Evolutionary conservation across 64 coral and sea anemone species (phyloP).

Genomic region (Dendronephthya gigantea): DNA sequence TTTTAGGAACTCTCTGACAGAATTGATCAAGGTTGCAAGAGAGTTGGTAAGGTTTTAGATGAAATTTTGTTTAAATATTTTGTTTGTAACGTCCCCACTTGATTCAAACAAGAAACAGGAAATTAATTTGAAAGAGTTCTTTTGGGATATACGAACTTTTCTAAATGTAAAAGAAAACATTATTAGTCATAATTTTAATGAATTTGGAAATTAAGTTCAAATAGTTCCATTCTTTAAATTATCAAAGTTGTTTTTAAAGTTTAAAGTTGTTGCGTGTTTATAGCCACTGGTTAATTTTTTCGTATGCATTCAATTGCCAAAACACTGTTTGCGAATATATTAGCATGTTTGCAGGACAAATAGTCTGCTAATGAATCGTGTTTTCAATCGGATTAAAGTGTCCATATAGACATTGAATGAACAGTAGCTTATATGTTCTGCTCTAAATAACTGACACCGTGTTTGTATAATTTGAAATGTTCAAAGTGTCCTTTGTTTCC

Average conservation of each 20-base stretch:
- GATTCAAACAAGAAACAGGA: not conserved
- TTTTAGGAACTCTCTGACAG: not conserved
- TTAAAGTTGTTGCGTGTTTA: not conserved
- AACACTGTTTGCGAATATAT: not conserved
- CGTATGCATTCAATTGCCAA: too few relatives aligned
- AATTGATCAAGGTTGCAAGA: conserved; percentile 7
- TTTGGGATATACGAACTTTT: not conserved
- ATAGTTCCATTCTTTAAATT: too few relatives aligned
- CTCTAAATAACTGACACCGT: too few relatives aligned
- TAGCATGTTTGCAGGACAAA: not conserved
- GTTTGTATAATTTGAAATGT: too few relatives aligned
- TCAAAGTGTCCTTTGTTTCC: too few relatives aligned
- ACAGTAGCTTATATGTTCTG: too few relatives aligned
- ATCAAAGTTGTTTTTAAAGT: not conserved
- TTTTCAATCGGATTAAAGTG: not conserved
- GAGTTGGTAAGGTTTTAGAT: not conserved
- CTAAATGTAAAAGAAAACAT: too few relatives aligned
- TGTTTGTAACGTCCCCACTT: not conserved
- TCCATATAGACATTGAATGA: not conserved
- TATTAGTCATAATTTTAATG: too few relatives aligned
- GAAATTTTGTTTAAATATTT: not conserved
- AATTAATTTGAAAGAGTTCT: not conserved
- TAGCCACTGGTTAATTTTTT: too few relatives aligned
- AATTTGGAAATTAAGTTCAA: too few relatives aligned
- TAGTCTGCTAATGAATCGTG: not conserved